phyloP scores from a whole-genome alignment of 2,797 vertebrate genomes.

The Semotilus atromaculatus region DNA sequence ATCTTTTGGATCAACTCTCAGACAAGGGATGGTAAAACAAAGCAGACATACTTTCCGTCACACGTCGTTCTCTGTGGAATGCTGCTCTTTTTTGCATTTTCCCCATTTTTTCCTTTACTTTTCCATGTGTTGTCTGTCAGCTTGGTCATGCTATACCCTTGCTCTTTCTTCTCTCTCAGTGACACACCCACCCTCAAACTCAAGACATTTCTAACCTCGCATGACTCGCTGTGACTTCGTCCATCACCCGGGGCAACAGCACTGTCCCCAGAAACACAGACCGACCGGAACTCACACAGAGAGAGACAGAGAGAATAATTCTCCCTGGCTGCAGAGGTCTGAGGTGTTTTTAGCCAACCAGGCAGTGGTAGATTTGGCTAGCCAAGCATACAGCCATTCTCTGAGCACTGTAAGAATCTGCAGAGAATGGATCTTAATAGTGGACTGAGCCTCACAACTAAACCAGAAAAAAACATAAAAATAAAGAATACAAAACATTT shows the following conservation, averaged over 20 bases:
- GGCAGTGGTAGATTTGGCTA: constrained; percentile 36
- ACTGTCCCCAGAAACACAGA: constrained; percentile 59
- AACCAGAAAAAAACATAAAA: background rate
- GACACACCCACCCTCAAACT: constrained; percentile 58
- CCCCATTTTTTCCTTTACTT: constrained; percentile 36
- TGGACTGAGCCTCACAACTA: background rate
- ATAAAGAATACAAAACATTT: background rate
- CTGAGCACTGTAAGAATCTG: constrained; percentile 17
- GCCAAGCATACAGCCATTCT: constrained; percentile 45
- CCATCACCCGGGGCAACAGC: constrained; percentile 73
- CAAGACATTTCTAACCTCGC: constrained; percentile 67
- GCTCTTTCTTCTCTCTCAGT: constrained; percentile 1
- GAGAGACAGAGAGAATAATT: constrained; percentile 30
- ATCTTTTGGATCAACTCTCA: background rate
- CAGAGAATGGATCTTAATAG: background rate
- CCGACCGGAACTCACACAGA: constrained; percentile 65
- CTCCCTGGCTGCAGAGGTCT: constrained; percentile 23
- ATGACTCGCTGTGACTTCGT: constrained; percentile 62
- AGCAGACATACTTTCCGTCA: constrained; percentile 32
- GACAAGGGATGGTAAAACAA: constrained; percentile 32
- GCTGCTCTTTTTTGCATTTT: constrained; percentile 28
- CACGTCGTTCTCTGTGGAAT: constrained; percentile 29
- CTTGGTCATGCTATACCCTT: constrained; percentile 16
- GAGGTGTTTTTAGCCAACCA: constrained; percentile 32
- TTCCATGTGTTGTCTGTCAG: constrained; percentile 45